Base-by-base conservation (phyloP, 1,140 invertebrate species). In the Scaptodrosophila lebanonensis region DNA sequence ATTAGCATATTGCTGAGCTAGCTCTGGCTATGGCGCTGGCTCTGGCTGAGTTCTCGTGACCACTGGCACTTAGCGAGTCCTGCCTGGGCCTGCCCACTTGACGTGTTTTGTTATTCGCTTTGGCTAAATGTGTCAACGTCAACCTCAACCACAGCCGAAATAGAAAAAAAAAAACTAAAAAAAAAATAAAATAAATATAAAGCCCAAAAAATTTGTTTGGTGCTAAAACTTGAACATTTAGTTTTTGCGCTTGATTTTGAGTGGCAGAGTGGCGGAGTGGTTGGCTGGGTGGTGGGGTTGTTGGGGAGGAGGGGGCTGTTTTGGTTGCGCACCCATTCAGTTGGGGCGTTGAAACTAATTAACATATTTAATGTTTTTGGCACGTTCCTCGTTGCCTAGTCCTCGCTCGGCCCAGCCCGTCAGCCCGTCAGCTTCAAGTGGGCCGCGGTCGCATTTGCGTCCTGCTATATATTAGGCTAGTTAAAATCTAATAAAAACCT, bases 401-500 rank as follows among this genome's bases (percentile, higher is more conserved):
- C 22, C 3, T 8, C 3, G 22, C 22, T 4, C 3, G 47, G 48
- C 48, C 42, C 12, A 53, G 29, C 57, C 57, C 57, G 20, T 27
- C 3, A 35, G n/a, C 33, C 33, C 36, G n/a, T 39, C 7, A 30
- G 30, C 38, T 32, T 42, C n/a, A n/a, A n/a, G n/a, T n/a, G n/a
- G 43, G 52, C 25, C 33, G 1, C 57, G 12, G 42, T 45, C 64
- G 30, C 36, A 54, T 67, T 75, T 67, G 53, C 63, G 50, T 57
- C 59, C 65, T 72, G 30, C 38, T 61, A 65, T 60, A 68, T 67
- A 67, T 73, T 73, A 69, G 65, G 68, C 82, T 79, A 84, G 83
- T 85, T 85, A 84, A 85, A 85, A 85, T 83, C 77, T 85, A 83
- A 83, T 85, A 84, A 82, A 85, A 85, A 79, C 76, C 83, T 67